Percentiles rank a stretch among this genome's conserved stretches.
Evolutionary conservation across 2,888 invertebrate genomes (phyloP).

Genomic region (Pseudococcus viburni): DNA sequence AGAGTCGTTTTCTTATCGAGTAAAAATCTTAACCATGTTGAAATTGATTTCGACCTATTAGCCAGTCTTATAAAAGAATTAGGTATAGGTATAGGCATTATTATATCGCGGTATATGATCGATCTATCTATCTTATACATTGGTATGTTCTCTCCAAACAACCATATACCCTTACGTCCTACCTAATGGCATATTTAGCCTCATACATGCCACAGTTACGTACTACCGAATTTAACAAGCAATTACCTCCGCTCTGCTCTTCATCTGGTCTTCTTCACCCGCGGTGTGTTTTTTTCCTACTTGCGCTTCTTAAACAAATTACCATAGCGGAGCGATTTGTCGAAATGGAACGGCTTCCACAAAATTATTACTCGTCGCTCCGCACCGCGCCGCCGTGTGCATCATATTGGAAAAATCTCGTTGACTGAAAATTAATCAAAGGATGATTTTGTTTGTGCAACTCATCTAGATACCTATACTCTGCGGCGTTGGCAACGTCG

Average conservation of each 20-base stretch:
- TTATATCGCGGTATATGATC: slow-evolving; percentile 6
- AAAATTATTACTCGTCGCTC: neutral
- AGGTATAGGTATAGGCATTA: neutral
- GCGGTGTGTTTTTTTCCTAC: neutral
- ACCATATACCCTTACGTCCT: neutral
- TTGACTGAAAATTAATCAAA: slow-evolving; percentile 52
- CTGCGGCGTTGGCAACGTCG: neutral
- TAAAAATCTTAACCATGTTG: neutral
- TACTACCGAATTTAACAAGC: slow-evolving; percentile 21
- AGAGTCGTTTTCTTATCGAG: neutral
- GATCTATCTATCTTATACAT: neutral
- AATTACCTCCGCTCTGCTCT: neutral
- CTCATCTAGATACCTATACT: neutral
- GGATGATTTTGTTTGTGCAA: slow-evolving; percentile 54
- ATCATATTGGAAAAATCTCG: slow-evolving; percentile 37
- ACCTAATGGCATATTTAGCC: neutral
- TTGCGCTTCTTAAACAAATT: neutral
- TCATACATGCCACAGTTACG: neutral
- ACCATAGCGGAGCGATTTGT: slow-evolving; percentile 38
- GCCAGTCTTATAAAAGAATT: neutral
- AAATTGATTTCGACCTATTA: slow-evolving; percentile 31
- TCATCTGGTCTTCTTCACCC: neutral
- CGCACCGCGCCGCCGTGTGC: neutral
- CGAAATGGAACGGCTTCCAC: slow-evolving; percentile 46
- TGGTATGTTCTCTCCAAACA: neutral